Conservation (phyloP, 2,888 invertebrate species). For the Stenurella melanura region DNA sequence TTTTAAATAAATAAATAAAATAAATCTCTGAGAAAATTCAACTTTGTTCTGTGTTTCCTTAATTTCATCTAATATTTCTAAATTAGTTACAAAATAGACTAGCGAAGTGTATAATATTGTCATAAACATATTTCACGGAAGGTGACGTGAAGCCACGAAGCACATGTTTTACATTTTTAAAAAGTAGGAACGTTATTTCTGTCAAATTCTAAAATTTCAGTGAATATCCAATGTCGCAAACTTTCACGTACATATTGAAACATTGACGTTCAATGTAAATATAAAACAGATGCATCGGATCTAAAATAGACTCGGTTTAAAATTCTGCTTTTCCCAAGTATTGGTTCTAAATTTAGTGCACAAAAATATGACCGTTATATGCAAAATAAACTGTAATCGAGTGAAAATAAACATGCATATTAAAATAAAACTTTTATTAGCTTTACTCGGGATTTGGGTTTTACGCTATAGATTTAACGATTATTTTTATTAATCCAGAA, state of each 20-base stretch:
- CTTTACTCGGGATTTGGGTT: not conserved
- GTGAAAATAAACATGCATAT: conserved; percentile 31
- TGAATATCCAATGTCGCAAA: not conserved
- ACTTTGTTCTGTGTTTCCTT: no score
- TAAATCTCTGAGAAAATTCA: no score
- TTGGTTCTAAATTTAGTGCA: conserved; percentile 28
- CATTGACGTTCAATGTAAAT: conserved; percentile 30
- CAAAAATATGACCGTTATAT: conserved; percentile 28
- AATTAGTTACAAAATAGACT: no score
- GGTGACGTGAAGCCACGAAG: no score
- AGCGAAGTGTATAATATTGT: no score
- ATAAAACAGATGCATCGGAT: conserved; percentile 35
- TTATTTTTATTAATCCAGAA: conserved; percentile 5
- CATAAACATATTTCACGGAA: no score
- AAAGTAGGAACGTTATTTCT: no score
- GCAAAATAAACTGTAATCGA: conserved; percentile 28
- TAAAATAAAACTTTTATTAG: conserved; percentile 24
- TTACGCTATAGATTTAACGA: not conserved
- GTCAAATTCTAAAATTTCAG: not conserved
- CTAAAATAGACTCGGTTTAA: conserved; percentile 33
- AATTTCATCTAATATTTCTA: no score
- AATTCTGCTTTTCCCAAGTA: conserved; percentile 25
- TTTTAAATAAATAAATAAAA: no score
- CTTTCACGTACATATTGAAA: not conserved
- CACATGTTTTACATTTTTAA: no score